phyloP scores from a whole-genome alignment of 2,888 invertebrate genomes.

The Parelbella ahira region DNA sequence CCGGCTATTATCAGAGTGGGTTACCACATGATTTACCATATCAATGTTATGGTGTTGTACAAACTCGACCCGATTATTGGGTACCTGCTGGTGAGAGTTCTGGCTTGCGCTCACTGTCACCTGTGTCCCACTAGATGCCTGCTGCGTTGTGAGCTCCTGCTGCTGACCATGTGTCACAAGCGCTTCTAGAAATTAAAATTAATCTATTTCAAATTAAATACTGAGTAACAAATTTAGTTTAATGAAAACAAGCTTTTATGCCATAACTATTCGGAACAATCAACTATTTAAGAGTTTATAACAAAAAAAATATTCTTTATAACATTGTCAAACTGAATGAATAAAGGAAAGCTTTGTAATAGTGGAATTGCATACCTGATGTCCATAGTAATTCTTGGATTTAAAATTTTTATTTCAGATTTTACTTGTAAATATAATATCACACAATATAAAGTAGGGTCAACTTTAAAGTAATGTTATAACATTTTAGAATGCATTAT shows the following conservation, averaged over 20 bases:
- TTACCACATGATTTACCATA: constrained; percentile 77
- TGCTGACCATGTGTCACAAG: constrained; percentile 74
- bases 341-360: constrained; percentile 23
- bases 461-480: not conserved
- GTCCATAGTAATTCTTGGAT: constrained; percentile 27
- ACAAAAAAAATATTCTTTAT: constrained; percentile 7
- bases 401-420: constrained; percentile 25
- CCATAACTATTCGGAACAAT: constrained; percentile 1
- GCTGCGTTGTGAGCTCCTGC: constrained; percentile 58
- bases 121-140: constrained; percentile 44
- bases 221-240: not conserved
- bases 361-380: constrained; percentile 24
- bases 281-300: constrained; percentile 10
- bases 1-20: constrained; percentile 60
- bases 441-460: constrained; percentile 9
- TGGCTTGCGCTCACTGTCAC: constrained; percentile 58
- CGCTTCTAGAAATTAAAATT: constrained; percentile 48
- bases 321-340: constrained; percentile 21
- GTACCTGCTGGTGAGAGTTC: constrained; percentile 74
- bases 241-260: constrained; percentile 7
- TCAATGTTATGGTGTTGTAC: constrained; percentile 80
- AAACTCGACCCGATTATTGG: constrained; percentile 78
- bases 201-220: not conserved
- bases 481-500: no score
- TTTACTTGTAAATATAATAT: constrained; percentile 17